A percentile compares a stretch with the other conserved stretches of the same genome.
Evolutionary conservation across 2,797 vertebrate species (phyloP).

Genomic region (Anguilla pacifica): DNA sequence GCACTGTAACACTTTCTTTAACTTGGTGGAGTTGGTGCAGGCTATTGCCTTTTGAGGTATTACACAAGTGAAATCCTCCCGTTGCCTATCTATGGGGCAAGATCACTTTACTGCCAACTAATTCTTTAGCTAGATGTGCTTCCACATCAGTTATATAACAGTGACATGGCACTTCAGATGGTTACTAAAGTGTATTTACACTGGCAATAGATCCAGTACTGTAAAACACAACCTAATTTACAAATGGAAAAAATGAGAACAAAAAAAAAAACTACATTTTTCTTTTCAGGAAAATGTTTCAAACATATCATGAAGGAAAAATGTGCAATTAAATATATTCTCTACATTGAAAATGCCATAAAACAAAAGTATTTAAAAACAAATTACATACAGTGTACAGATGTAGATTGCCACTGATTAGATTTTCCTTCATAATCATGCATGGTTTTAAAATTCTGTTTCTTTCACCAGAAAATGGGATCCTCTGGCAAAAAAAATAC

Average conservation of each 20-base stretch:
- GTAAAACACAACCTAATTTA: not conserved
- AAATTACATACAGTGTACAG: no score
- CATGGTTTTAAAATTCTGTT: not conserved
- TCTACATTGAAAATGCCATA: no score
- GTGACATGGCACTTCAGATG: not conserved
- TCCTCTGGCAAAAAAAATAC: not conserved
- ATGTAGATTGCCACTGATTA: not conserved
- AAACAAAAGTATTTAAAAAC: no score
- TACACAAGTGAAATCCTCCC: no score
- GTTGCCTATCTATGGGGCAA: no score
- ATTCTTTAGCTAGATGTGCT: not conserved
- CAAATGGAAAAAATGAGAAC: not conserved
- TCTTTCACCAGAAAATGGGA: not conserved
- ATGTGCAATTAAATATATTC: no score
- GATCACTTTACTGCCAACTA: not conserved
- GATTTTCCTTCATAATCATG: not conserved
- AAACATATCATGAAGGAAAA: no score
- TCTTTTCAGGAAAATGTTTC: no score
- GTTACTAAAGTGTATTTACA: not conserved
- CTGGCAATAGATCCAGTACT: not conserved
- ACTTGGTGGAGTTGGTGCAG: no score
- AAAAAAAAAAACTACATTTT: no score
- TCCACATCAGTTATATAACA: not conserved
- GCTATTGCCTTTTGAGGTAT: no score
- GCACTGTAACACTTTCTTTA: no score